Evolutionary conservation across 2,113 vertebrate genomes (phyloP), one percentile per base, ranked within the genome.

Genomic region (Seriola dumerili): DNA sequence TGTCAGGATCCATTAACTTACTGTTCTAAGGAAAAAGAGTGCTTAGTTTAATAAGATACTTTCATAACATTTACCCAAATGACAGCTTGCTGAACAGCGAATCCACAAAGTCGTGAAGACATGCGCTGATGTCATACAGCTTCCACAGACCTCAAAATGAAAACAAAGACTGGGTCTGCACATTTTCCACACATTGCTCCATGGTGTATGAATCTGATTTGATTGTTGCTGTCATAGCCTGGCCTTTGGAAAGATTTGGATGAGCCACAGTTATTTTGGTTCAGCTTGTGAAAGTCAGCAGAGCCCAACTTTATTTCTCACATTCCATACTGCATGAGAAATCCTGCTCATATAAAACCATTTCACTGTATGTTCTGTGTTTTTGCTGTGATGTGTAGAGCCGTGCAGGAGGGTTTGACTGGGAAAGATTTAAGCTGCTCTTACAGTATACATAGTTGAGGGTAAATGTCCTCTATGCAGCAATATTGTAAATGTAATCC

Each of bases 221-320:
- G 79, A 79, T 87, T 85, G 78, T 61, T 87, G 63, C 70, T 83
- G 81, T 90, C 82, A 70, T 8, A 62, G 48, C 42, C 67, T 29
- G 77, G 73, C 58, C 46, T 40, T 76, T 82, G 83, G 82, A 89
- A 91, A 58, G 21, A 80, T 44, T 87, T 78, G 65, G 84, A 78
- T 68, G 75, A 84, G 66, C 89, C 80, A 72, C 76, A 88, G 85
- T 78, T 86, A 90, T 92, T 88, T 88, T 66, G 79, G 79, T 88
- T 70, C 16, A 40, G 46, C 82, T 88, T 87, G 76, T 89, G 73
- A 89, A 91, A 83, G 85, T 90, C 63, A 67, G 69, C 76, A 68
- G 58, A 79, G 76, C 48, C 71, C 70, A 57, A 78, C 76, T 85
- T 78, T 74, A 70, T 85, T 76, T 73, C 55, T 86, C 21, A 40